A percentile compares a stretch with the other conserved stretches of the same genome.
Conservation (phyloP, 2,113 vertebrate species). For the Zeus faber region DNA sequence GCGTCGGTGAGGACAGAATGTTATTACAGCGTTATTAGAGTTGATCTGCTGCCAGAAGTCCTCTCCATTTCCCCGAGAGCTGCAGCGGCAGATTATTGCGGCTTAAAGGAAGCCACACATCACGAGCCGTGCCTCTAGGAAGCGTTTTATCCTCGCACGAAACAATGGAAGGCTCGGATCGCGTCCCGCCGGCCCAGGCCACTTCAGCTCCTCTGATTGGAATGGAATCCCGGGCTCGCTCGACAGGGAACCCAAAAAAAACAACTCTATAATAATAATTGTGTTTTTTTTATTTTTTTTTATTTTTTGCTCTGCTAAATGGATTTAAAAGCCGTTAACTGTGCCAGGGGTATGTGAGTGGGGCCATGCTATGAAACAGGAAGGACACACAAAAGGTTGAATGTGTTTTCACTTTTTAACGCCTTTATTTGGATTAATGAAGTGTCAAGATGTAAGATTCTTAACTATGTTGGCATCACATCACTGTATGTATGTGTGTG, state of each 20-base stretch:
- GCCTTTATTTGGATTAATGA: too few relatives aligned
- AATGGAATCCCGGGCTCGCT: conserved; percentile 11
- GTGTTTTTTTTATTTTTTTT: not conserved
- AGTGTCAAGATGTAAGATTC: not conserved
- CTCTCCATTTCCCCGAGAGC: too few relatives aligned
- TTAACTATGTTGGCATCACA: not conserved
- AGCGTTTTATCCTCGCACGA: conserved; percentile 31
- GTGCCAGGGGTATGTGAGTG: too few relatives aligned
- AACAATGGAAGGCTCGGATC: conserved; percentile 12
- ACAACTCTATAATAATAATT: not conserved
- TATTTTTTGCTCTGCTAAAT: not conserved
- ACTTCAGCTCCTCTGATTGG: not conserved
- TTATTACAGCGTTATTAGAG: too few relatives aligned
- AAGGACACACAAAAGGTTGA: too few relatives aligned
- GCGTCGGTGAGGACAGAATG: too few relatives aligned
- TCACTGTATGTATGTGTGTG: not conserved
- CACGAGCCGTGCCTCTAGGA: conserved; percentile 17
- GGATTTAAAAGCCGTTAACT: too few relatives aligned
- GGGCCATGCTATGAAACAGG: too few relatives aligned
- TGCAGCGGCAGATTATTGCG: not conserved
- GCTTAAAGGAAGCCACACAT: conserved; percentile 17
- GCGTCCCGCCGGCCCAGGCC: not conserved
- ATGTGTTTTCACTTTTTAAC: too few relatives aligned
- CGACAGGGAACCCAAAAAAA: not conserved
- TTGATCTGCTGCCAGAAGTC: too few relatives aligned